Percentiles rank a stretch among this genome's conserved stretches.
Conservation (phyloP, 2,888 invertebrate species). For the Aromia moschata region DNA sequence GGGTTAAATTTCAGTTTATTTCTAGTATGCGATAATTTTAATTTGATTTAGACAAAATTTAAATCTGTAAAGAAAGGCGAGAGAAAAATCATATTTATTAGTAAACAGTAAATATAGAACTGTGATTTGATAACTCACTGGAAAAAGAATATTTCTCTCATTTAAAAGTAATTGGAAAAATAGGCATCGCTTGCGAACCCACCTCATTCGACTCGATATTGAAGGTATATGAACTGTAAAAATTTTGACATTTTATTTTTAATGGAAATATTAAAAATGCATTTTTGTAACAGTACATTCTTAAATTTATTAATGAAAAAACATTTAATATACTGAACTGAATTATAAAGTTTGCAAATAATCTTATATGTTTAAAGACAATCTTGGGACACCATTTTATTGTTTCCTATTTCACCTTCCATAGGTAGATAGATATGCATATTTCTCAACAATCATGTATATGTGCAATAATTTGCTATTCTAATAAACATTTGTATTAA, state of each 20-base stretch:
- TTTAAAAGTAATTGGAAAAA: too few species aligned
- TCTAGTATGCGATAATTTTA: too few species aligned
- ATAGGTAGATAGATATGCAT: constrained; percentile 41
- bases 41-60: too few species aligned
- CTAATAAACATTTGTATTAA: constrained; percentile 56
- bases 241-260: neutral
- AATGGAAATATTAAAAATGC: neutral
- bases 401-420: constrained; percentile 28
- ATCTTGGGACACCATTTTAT: neutral
- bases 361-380: constrained; percentile 5
- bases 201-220: neutral
- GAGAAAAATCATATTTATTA: too few species aligned
- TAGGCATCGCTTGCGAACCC: too few species aligned
- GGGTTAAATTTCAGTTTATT: too few species aligned
- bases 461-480: constrained; percentile 58
- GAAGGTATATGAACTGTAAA: neutral
- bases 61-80: too few species aligned
- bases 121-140: too few species aligned
- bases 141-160: too few species aligned
- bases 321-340: neutral
- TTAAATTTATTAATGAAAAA: neutral
- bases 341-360: constrained; percentile 2
- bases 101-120: too few species aligned
- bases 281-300: neutral
- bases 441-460: constrained; percentile 54